Conservation (phyloP, 2,113 vertebrate species). For the Ictalurus punctatus region DNA sequence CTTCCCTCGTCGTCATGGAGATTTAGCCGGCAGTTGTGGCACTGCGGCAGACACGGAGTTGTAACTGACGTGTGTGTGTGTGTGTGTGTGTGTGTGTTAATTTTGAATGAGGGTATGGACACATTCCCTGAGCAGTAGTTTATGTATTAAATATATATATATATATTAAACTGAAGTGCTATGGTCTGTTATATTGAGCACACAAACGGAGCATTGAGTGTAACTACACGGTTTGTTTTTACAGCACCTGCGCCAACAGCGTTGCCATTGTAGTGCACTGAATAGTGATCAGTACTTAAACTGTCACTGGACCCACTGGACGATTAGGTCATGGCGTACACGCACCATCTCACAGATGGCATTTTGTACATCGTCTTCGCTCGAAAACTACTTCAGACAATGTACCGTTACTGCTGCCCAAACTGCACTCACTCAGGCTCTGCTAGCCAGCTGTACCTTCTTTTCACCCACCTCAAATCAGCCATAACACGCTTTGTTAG, state of each 20-base stretch:
- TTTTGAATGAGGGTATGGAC: neutral
- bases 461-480: neutral
- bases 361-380: constrained; percentile 13
- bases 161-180: too few relatives aligned
- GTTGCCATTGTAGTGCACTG: neutral
- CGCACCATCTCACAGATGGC: constrained; percentile 33
- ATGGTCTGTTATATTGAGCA: neutral
- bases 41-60: constrained; percentile 16
- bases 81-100: neutral
- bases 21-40: constrained; percentile 26
- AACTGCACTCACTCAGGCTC: neutral
- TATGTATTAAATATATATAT: too few relatives aligned
- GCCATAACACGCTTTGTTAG: constrained; percentile 20
- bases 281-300: constrained; percentile 20
- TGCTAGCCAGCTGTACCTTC: constrained; percentile 19
- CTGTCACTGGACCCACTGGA: neutral
- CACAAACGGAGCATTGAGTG: neutral
- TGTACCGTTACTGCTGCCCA: neutral
- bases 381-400: constrained; percentile 24
- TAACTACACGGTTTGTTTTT: neutral
- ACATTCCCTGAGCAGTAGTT: neutral
- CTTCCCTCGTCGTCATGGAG: constrained; percentile 25
- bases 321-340: neutral
- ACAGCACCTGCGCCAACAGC: constrained; percentile 5
- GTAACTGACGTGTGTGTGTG: neutral